Evolutionary conservation across 2,113 vertebrate genomes (phyloP), one percentile per base, ranked within the genome.

Genomic region (Thunnus thynnus): DNA sequence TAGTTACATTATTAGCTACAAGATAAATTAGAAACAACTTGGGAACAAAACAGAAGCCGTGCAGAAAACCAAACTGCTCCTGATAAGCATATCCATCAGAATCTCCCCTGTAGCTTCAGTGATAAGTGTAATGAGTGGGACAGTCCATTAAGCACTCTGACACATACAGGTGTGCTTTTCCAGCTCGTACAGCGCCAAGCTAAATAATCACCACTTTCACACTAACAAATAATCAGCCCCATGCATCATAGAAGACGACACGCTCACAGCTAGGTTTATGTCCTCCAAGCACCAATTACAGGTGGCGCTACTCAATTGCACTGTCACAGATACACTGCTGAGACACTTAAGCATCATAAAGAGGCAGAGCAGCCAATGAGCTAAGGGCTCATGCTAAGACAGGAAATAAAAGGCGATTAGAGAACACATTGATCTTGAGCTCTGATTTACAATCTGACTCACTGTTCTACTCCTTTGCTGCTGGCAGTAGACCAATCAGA

Each of bases 391-490:
- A 63, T 64, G 83, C 77, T 82, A 83, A 89, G 84, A 61, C 86
- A 89, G 90, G 83, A 92, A 93, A 93, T 89, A 87, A 91, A 88
- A 83, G 84, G 87, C 61, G 80, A 94, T 94, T 89, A 93, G 85
- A 79, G 80, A 88, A 82, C 72, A 88, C 90, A 94, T 91, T 89
- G 92, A 94, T 94, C 87, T 84, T 86, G 80, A 81, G 90, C 86
- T 84, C 55, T 78, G 87, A 94, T 93, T 94, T 90, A 91, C 74
- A 84, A 50, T 84, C 75, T 77, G 90, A 89, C 82, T 91, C 87
- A 85, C 65, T 89, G 72, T 74, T 91, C 66, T 76, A 61, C 81
- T 85, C 72, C 64, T 76, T 85, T 63, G 78, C 76, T 85, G 83
- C 73, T 91, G 91, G 87, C 89, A 87, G 63, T 44, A 57, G 76